Evolutionary conservation across 2,113 vertebrate genomes (phyloP).

Genomic region (Myanophis thanlyinensis): DNA sequence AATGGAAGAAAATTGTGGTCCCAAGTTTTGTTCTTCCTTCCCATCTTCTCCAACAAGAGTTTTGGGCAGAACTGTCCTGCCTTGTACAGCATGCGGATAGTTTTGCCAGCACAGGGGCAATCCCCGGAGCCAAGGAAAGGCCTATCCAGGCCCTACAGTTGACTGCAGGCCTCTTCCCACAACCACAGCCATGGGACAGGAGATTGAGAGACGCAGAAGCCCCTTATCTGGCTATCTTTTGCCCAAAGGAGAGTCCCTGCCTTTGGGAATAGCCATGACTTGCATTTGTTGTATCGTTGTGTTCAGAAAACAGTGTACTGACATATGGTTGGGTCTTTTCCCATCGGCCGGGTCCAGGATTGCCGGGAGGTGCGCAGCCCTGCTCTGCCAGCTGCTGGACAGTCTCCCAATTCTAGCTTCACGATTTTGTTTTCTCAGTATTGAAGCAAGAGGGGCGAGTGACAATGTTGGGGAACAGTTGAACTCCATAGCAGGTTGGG

Average conservation of each 20-base stretch:
- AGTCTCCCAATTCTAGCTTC: not conserved
- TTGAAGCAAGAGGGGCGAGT: not conserved
- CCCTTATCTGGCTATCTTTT: not conserved
- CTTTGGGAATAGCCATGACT: not conserved
- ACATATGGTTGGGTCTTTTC: not conserved
- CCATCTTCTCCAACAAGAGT: no score
- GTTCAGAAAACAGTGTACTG: not conserved
- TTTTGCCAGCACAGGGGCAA: not conserved
- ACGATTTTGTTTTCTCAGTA: fast-evolving
- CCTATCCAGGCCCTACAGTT: not conserved
- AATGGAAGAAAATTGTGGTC: no score
- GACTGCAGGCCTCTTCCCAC: not conserved
- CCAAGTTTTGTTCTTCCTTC: no score
- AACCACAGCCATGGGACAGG: not conserved
- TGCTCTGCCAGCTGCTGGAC: not conserved
- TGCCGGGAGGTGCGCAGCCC: not conserved
- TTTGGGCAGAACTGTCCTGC: no score
- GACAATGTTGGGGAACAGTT: not conserved
- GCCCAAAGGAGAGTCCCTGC: not conserved
- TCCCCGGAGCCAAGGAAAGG: not conserved
- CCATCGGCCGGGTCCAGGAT: no score
- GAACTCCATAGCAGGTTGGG: not conserved
- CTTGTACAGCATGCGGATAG: not conserved
- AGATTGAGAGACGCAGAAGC: not conserved
- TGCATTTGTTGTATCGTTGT: fast-evolving